Percentiles rank a stretch among this genome's conserved stretches.
These are phyloP conservation scores for Drosophila dunni DNA, from an alignment of 1,140 invertebrate species.

Conservation along the genomic window DNA sequence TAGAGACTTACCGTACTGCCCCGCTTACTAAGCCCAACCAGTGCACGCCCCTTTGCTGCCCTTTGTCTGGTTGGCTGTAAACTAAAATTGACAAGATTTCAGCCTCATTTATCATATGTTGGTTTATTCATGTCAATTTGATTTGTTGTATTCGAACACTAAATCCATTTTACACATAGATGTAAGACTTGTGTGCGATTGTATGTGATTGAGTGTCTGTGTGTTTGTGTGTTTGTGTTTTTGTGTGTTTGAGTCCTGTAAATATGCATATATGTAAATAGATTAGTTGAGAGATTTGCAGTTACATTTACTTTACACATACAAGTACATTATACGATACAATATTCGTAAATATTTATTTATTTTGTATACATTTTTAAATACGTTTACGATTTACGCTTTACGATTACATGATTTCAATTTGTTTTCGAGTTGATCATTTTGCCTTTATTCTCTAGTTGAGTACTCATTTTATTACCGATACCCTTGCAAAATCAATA, in stretches of 20 bases:
- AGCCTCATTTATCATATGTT: constrained; percentile 61
- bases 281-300: constrained; percentile 65
- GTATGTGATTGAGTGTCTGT: constrained; percentile 9
- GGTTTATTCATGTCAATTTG: constrained; percentile 76
- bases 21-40: background rate
- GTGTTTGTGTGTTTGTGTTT: constrained; percentile 18
- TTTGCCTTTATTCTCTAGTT: constrained; percentile 29
- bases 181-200: constrained; percentile 26
- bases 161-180: constrained; percentile 56
- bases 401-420: constrained; percentile 45
- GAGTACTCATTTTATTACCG: background rate
- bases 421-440: constrained; percentile 35
- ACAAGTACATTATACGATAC: constrained; percentile 54
- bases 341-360: constrained; percentile 62
- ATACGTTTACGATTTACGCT: constrained; percentile 27
- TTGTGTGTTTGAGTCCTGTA: constrained; percentile 37
- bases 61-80: background rate
- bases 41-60: background rate
- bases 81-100: constrained; percentile 25
- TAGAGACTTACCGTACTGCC: constrained; percentile 32
- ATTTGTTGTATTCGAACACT: constrained; percentile 55
- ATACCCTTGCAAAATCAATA: constrained; percentile 17
- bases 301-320: constrained; percentile 78
- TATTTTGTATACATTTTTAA: constrained; percentile 57
- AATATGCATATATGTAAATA: constrained; percentile 43